Conservation (phyloP, 2,797 vertebrate species). For the Philypnodon macrostomus region DNA sequence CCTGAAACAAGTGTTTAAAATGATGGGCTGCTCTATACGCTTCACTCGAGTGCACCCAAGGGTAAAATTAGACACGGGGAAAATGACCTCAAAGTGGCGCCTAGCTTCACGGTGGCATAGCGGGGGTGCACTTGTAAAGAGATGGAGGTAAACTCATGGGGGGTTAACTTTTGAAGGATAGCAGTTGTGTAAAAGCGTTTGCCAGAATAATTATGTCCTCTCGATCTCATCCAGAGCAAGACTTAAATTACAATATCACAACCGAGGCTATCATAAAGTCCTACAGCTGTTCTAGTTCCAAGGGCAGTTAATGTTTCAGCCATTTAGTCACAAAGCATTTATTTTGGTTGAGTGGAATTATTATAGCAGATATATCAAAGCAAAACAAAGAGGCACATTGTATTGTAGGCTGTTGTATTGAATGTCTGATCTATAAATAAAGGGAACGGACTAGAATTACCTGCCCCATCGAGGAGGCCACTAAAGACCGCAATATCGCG, state of each 20-base stretch:
- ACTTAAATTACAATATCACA: conserved; percentile 55
- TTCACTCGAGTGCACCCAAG: conserved; percentile 75
- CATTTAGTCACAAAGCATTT: conserved; percentile 61
- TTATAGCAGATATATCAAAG: conserved; percentile 5
- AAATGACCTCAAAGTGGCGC: conserved; percentile 74
- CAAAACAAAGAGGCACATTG: conserved; percentile 31
- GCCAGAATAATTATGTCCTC: conserved; percentile 59
- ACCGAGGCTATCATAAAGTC: conserved; percentile 46
- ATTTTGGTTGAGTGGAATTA: conserved; percentile 24
- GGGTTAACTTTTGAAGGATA: conserved; percentile 65
- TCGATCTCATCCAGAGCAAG: conserved; percentile 39
- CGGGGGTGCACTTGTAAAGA: conserved; percentile 58
- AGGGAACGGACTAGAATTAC: conserved; percentile 23
- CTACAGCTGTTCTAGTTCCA: conserved; percentile 59
- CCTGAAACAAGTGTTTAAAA: conserved; percentile 81
- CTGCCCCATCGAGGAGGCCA: conserved; percentile 15
- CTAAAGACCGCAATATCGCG: conserved; percentile 28
- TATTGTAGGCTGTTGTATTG: conserved; percentile 22
- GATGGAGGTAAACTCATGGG: conserved; percentile 49
- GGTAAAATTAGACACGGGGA: conserved; percentile 80
- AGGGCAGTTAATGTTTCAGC: conserved; percentile 59
- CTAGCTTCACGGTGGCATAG: conserved; percentile 56
- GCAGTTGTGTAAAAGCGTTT: conserved; percentile 50
- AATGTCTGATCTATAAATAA: conserved; percentile 34
- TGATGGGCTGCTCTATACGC: conserved; percentile 71